These are phyloP conservation scores for Drosophila triauraria DNA, from an alignment of 1,140 invertebrate genomes.

Conservation along the genomic window DNA sequence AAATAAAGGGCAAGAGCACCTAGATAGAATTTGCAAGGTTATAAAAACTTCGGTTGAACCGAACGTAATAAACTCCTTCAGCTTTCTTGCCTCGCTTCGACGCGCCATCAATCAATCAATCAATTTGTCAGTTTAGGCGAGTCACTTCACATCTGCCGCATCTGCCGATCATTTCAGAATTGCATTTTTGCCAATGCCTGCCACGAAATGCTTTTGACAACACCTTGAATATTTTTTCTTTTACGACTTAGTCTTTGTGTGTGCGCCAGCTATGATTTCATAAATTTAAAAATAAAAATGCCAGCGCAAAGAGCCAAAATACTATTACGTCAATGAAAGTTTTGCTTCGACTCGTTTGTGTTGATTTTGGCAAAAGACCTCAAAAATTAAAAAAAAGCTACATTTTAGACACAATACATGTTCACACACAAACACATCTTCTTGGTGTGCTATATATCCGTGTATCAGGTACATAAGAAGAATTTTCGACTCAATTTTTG, in stretches of 20 bases:
- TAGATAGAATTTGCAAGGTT: slow-evolving; percentile 24
- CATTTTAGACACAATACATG: slow-evolving; percentile 52
- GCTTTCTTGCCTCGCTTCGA: slow-evolving; percentile 10
- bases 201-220: slow-evolving; percentile 44
- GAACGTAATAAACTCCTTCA: slow-evolving; percentile 14
- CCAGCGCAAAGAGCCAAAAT: slow-evolving; percentile 58
- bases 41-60: slow-evolving; percentile 17
- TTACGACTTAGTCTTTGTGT: slow-evolving; percentile 20
- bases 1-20: too few relatives aligned
- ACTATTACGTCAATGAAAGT: slow-evolving; percentile 78
- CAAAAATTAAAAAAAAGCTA: slow-evolving; percentile 33
- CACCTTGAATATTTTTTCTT: slow-evolving; percentile 59
- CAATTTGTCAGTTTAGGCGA: slow-evolving; percentile 46
- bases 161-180: slow-evolving; percentile 20
- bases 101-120: slow-evolving; percentile 30
- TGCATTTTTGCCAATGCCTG: slow-evolving; percentile 15
- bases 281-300: slow-evolving; percentile 73
- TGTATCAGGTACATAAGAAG: slow-evolving; percentile 62
- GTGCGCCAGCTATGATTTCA: slow-evolving; percentile 69
- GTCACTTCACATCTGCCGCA: slow-evolving; percentile 21
- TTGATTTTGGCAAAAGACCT: slow-evolving; percentile 77
- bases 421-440: slow-evolving; percentile 17
- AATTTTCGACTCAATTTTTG: slow-evolving; percentile 58
- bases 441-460: slow-evolving; percentile 37
- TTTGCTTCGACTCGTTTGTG: slow-evolving; percentile 46